Evolutionary conservation across 2,113 vertebrate genomes (phyloP), one percentile per base, ranked within the genome.

Genomic region (Atherinomorus stipes): DNA sequence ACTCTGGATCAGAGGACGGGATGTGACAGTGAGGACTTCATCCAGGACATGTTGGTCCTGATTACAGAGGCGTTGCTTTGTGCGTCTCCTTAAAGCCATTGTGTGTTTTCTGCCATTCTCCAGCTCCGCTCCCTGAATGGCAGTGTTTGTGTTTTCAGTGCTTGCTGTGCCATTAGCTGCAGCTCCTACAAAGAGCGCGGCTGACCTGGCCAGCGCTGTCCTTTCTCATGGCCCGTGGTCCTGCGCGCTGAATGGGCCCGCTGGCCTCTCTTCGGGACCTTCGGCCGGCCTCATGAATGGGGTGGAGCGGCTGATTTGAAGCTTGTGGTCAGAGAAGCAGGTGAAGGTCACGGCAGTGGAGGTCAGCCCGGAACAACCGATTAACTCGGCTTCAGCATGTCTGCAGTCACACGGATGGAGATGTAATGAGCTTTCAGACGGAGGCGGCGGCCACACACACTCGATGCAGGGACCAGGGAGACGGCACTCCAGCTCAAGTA

Each of bases 301-400:
- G 64, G 37, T 76, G 87, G 75, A 45, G 59, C 52, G 75, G 71
- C 74, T 92, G 92, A 91, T 93, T 91, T 92, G 89, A 81, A 83
- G 88, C 89, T 65, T 84, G 85, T 84, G 92, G 87, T 92, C 92
- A 85, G 81, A 83, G 83, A 75, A 69, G 81, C 57, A 76, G 86
- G 90, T 94, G 90, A 93, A 94, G 92, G 93, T 91, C 91, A 70
- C 87, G 91, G 83, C 85, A 84, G 57, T 73, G 65, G 66, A 82
- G 93, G 93, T 92, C 90, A 87, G 54, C 73, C 83, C 63, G 85
- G 84, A 90, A 93, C 92, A 93, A 89, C 74, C 31, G 26, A 89
- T 90, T 92, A 84, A 80, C 66, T 66, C 76, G 21, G 53, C 58
- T 80, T 80, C 80, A 91, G 79, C 82, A 78, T 83, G 85, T 42